Conservation (phyloP, 1,140 invertebrate genomes). For the Eubasilissa regina region DNA sequence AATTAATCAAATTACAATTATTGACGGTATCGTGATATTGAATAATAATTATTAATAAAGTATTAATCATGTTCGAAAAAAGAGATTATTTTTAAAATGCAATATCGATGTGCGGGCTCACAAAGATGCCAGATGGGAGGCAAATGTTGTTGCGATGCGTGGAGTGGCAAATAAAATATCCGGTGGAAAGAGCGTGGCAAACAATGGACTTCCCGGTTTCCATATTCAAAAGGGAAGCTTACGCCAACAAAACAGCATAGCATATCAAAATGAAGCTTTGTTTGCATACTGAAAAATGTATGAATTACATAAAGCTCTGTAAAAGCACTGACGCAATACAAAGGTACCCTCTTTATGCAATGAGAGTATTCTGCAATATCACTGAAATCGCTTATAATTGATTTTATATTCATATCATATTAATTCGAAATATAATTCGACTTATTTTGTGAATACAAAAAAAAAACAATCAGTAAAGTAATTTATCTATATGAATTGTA, state of each 20-base stretch:
- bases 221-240: slow-evolving; percentile 38
- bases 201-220: slow-evolving; percentile 29
- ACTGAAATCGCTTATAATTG: too few relatives aligned
- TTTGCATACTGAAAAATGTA: slow-evolving; percentile 29
- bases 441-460: background rate
- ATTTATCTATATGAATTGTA: too few relatives aligned
- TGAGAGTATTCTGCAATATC: background rate
- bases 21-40: too few relatives aligned
- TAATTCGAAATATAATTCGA: too few relatives aligned
- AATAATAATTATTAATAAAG: too few relatives aligned
- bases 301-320: background rate
- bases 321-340: slow-evolving; percentile 9
- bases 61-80: background rate
- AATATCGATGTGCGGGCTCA: background rate
- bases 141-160: slow-evolving; percentile 34
- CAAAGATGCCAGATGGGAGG: background rate
- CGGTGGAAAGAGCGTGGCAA: slow-evolving; percentile 27
- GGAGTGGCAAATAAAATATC: slow-evolving; percentile 53
- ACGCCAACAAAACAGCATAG: slow-evolving; percentile 14
- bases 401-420: too few relatives aligned
- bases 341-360: slow-evolving; percentile 1
- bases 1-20: too few relatives aligned
- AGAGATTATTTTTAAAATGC: background rate
- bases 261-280: slow-evolving; percentile 5
- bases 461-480: too few relatives aligned